Conservation (phyloP, 1,140 invertebrate genomes). For the Leptopilina boulardi region DNA sequence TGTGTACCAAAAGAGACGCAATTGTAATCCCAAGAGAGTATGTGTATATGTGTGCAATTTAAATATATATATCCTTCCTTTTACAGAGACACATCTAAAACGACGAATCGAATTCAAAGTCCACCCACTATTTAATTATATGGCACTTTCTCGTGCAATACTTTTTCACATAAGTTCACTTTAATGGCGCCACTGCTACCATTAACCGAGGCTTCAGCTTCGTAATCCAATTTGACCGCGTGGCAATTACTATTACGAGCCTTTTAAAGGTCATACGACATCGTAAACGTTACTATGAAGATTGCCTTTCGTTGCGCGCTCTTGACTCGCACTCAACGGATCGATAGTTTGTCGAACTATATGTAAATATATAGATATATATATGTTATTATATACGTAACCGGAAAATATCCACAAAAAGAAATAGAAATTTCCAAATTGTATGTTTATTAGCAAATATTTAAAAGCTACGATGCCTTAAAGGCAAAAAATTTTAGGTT, state of each 20-base stretch:
- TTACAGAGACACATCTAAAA: background rate
- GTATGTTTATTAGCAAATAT: background rate
- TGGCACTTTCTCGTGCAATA: constrained; percentile 16
- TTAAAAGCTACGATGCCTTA: too few relatives aligned
- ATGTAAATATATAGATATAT: background rate
- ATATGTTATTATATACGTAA: background rate
- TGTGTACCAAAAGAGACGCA: background rate
- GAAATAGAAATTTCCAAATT: background rate
- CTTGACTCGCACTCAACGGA: constrained; percentile 4
- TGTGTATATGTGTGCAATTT: background rate
- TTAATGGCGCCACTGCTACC: constrained; percentile 19
- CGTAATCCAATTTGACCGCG: constrained; percentile 36
- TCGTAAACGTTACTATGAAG: constrained; percentile 29
- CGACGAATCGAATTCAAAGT: background rate
- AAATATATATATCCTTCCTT: background rate
- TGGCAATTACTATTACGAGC: constrained; percentile 36
- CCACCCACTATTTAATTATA: constrained; percentile 12
- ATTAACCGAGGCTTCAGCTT: constrained; percentile 31
- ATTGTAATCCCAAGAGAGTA: background rate
- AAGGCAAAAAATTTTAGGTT: too few relatives aligned
- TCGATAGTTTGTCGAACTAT: constrained; percentile 17
- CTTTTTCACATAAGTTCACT: constrained; percentile 22
- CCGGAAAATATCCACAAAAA: background rate
- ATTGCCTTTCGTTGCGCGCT: constrained; percentile 10
- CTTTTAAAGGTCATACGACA: constrained; percentile 21